phyloP scores from a whole-genome alignment of 2,113 vertebrate species.

The Indicator indicator region DNA sequence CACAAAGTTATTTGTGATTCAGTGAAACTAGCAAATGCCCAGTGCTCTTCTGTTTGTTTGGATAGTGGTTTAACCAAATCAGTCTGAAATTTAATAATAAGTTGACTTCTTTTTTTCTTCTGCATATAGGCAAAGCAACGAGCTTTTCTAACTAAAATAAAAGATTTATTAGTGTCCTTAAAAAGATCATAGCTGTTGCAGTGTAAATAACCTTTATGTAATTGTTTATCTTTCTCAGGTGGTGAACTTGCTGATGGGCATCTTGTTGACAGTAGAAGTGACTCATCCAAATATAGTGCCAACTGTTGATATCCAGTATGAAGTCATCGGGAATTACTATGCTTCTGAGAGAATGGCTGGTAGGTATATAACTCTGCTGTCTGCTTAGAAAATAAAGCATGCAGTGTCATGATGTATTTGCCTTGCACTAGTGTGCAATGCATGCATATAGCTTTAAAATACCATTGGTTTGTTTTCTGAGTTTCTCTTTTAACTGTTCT shows the following conservation, averaged over 20 bases:
- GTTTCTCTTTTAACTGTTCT: not conserved
- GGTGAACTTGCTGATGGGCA: conserved; percentile 95
- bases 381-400: not conserved
- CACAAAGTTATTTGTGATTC: not conserved
- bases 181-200: not conserved
- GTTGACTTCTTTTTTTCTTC: not conserved
- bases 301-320: conserved; percentile 93
- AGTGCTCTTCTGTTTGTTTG: not conserved
- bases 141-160: not conserved
- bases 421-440: not conserved
- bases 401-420: not conserved
- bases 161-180: not conserved
- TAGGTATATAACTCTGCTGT: conserved; percentile 64
- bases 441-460: not conserved
- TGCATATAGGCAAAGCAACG: not conserved
- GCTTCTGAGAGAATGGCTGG: conserved; percentile 95
- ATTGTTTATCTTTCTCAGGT: conserved; percentile 80
- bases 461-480: not conserved
- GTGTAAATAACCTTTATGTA: conserved; percentile 2
- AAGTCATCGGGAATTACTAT: conserved; percentile 96
- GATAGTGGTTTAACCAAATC: not conserved
- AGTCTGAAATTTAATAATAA: not conserved
- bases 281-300: conserved; percentile 95
- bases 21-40: not conserved
- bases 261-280: conserved; percentile 94